Conservation (phyloP, 2,113 vertebrate species). For the Pygoscelis antarcticus region DNA sequence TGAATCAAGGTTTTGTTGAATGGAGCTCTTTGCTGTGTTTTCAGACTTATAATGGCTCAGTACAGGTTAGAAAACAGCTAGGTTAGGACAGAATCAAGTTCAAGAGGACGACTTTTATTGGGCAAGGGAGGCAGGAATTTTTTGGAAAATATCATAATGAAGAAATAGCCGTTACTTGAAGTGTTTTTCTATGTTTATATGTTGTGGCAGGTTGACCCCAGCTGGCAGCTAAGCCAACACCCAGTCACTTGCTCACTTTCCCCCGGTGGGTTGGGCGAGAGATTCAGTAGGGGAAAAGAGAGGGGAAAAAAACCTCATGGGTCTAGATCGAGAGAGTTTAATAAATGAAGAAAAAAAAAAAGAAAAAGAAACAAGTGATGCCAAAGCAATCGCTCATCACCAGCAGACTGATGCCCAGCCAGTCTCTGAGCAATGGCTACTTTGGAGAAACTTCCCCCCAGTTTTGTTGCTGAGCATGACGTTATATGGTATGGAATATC, state of each 20-base stretch:
- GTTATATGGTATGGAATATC: neutral
- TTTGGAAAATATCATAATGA: neutral
- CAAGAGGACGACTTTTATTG: neutral
- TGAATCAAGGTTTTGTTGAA: neutral
- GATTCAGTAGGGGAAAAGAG: neutral
- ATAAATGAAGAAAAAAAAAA: neutral
- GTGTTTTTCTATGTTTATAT: neutral
- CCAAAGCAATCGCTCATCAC: neutral
- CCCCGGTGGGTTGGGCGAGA: fast-evolving
- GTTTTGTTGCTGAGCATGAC: neutral
- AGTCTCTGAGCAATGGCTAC: neutral
- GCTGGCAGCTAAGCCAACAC: neutral
- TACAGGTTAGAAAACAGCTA: neutral
- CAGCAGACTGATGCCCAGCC: neutral
- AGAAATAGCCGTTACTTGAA: neutral
- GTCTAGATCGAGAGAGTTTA: neutral
- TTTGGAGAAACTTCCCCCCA: neutral
- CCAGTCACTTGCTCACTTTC: neutral
- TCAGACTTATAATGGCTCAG: neutral
- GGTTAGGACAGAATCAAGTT: neutral
- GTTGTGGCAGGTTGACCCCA: neutral
- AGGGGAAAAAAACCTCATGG: neutral
- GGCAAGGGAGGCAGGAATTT: neutral
- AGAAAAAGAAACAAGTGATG: neutral
- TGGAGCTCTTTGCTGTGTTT: neutral